Evolutionary conservation across 2,113 vertebrate genomes (phyloP), one percentile per base, ranked within the genome.

Genomic region (Gymnarchus niloticus): DNA sequence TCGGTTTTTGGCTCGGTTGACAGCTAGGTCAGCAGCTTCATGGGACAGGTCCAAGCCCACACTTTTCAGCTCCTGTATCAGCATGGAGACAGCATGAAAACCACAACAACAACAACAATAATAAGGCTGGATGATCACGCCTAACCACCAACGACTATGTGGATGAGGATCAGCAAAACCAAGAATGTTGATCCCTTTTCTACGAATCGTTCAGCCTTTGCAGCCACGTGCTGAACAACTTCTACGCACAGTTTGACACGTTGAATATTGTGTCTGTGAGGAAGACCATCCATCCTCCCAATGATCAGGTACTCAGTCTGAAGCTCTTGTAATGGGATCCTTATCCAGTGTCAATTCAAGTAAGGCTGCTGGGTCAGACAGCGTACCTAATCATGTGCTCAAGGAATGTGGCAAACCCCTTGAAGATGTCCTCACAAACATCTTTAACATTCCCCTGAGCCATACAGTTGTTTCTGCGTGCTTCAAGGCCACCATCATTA

Each of bases 1-100:
- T 87, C 98, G 95, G 88, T 99, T 99, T 94, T 99, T 99, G 37
- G 96, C 95, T 87, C 97, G 93, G 90, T 99, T 99, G 91, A 97
- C 92, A 0, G 97, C 96, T 46, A 98, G 95, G 87, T 99, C 98
- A 12, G 98, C 98, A 1, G 97, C 96, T 86, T 97, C 97, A 83
- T 99, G 98, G 23, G 96, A 93, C 1, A 98, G 96, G 89, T 99
- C 97, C 87, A 98, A 90, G 2, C 98, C 98, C 8, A 99, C 95
- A 81, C 96, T 94, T 88, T 98, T 99, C 69, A 99, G 90, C 87
- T 99, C 98, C 98, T 99, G 90, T 2, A 41, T 73, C 33, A 86
- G 76, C 76, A 78, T 23, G 44, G 76, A 78, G 44, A 48, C 23
- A 4, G 46, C 7, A n/a, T 78, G 19, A 48, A 78, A 78, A 78